phyloP scores from a whole-genome alignment of 2,113 vertebrate species.

The Aphelocoma coerulescens region DNA sequence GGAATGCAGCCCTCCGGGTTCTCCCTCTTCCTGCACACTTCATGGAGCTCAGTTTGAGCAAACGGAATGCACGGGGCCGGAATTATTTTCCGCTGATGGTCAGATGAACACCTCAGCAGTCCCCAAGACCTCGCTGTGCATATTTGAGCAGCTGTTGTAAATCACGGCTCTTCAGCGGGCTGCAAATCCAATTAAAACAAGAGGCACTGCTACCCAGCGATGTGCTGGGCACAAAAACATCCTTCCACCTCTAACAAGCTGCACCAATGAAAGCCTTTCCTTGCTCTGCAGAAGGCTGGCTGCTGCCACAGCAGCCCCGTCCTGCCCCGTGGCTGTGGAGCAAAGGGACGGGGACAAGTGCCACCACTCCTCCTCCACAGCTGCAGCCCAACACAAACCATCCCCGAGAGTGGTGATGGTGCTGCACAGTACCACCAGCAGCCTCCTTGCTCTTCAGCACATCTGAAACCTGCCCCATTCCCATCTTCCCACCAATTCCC shows the following conservation, averaged over 20 bases:
- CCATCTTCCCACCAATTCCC: not conserved
- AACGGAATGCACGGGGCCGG: rapidly evolving
- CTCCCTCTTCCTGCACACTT: not conserved
- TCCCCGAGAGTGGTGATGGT: rapidly evolving
- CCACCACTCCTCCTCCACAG: not conserved
- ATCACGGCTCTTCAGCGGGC: not conserved
- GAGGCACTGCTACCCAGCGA: not conserved
- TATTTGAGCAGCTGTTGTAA: not conserved
- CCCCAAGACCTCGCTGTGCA: not conserved
- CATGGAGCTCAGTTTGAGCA: not conserved
- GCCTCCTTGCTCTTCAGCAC: not conserved
- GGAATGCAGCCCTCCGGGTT: rapidly evolving
- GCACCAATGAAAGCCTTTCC: not conserved
- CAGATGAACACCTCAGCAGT: not conserved
- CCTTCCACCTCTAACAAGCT: not conserved
- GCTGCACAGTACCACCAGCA: rapidly evolving
- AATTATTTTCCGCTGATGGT: not conserved
- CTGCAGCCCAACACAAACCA: not conserved
- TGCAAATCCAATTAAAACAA: conserved; percentile 19
- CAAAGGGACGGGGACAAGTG: not conserved
- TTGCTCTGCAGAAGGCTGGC: not conserved
- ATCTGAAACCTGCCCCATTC: not conserved
- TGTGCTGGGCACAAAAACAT: not conserved
- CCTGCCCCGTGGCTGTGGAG: not conserved
- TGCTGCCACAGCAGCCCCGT: not conserved